A percentile compares a stretch with the other conserved stretches of the same genome.
These are phyloP conservation scores for Ernsta delagoae DNA, from an alignment of 2,888 invertebrate genomes.

Conservation along the genomic window DNA sequence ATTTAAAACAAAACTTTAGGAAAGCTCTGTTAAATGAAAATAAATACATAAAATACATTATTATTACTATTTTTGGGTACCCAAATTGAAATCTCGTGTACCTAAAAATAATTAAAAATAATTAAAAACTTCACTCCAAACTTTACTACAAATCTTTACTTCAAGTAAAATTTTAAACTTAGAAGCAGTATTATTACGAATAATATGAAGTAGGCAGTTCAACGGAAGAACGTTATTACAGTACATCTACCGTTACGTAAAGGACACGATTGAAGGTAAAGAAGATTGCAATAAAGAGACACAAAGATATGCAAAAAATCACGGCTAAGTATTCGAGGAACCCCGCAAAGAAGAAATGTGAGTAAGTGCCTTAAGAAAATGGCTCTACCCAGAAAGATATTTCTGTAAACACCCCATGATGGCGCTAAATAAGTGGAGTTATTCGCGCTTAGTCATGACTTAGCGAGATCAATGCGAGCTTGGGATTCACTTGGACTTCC, in stretches of 20 bases:
- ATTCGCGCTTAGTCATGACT: conserved; percentile 33
- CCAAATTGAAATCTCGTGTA: too few species aligned
- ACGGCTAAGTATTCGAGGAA: conserved; percentile 27
- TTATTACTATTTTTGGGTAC: too few species aligned
- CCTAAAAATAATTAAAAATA: too few species aligned
- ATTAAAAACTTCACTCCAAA: too few species aligned
- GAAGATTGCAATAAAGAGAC: conserved; percentile 18
- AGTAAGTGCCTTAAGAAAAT: conserved; percentile 30
- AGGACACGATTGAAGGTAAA: conserved; percentile 12
- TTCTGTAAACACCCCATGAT: conserved; percentile 33
- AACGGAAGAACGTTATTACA: not conserved
- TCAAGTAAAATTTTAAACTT: too few species aligned
- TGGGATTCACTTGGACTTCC: conserved; percentile 25
- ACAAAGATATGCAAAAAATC: conserved; percentile 16
- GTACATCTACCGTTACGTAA: conserved; percentile 6
- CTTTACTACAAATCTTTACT: too few species aligned
- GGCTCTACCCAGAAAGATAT: conserved; percentile 38
- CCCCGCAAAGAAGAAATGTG: conserved; percentile 13
- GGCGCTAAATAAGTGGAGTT: conserved; percentile 38
- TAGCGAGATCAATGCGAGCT: conserved; percentile 23
- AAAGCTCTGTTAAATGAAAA: too few species aligned
- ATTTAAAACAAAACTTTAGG: too few species aligned
- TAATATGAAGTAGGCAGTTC: too few species aligned
- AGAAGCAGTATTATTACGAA: too few species aligned
- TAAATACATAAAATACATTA: too few species aligned